A percentile compares a stretch with the other conserved stretches of the same genome.
Evolutionary conservation across 2,797 vertebrate species (phyloP).

Genomic region (Poeciliopsis infans): DNA sequence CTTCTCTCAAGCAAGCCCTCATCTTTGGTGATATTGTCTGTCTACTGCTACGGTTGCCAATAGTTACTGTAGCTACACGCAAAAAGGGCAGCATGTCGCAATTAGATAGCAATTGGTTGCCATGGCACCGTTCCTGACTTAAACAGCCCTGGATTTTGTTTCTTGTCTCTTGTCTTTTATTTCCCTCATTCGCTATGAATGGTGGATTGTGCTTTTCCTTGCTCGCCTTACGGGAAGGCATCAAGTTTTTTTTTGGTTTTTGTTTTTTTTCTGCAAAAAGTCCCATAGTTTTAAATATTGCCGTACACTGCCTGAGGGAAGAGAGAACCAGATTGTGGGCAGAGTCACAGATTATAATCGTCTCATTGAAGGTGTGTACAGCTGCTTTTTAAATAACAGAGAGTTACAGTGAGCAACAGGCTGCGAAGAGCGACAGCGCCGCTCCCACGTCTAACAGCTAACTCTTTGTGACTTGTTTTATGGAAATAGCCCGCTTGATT

Average conservation of each 20-base stretch:
- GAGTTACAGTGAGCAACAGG: constrained; percentile 51
- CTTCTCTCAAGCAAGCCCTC: constrained; percentile 72
- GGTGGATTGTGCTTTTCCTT: constrained; percentile 68
- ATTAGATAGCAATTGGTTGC: constrained; percentile 86
- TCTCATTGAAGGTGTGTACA: constrained; percentile 75
- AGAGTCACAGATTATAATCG: constrained; percentile 72
- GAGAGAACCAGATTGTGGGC: constrained; percentile 48
- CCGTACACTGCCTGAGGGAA: constrained; percentile 58
- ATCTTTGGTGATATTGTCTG: constrained; percentile 66
- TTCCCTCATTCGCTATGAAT: constrained; percentile 65
- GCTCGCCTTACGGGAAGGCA: constrained; percentile 73
- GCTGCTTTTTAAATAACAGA: constrained; percentile 62
- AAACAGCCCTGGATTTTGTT: constrained; percentile 79
- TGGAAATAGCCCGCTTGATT: constrained; percentile 79
- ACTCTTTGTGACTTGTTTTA: constrained; percentile 74
- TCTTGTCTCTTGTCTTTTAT: constrained; percentile 70
- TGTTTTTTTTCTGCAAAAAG: constrained; percentile 45
- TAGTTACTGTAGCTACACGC: constrained; percentile 79
- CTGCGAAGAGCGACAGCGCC: constrained; percentile 57
- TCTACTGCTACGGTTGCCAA: constrained; percentile 76
- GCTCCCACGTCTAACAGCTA: constrained; percentile 62
- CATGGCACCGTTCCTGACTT: constrained; percentile 76
- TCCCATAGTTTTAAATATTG: constrained; percentile 60
- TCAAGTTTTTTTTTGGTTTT: constrained; percentile 40
- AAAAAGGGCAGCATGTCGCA: constrained; percentile 75